phyloP scores from a whole-genome alignment of 2,888 invertebrate genomes.

The Ctena decussata region DNA sequence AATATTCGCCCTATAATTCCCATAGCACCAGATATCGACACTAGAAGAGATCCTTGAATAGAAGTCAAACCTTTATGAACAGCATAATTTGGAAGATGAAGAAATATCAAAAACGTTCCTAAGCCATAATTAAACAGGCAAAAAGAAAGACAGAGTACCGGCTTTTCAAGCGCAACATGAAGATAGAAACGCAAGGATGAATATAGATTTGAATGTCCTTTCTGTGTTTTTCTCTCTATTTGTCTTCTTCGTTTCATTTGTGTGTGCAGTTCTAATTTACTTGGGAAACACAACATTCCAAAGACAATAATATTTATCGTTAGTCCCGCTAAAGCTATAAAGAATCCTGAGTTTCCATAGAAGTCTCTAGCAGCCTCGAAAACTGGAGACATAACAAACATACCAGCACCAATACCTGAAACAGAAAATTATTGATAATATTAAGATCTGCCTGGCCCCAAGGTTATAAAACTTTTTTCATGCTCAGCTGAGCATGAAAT shows the following conservation, averaged over 20 bases:
- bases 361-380: conserved; percentile 45
- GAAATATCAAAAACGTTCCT: conserved; percentile 25
- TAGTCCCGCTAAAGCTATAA: conserved; percentile 48
- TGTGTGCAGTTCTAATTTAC: conserved; percentile 37
- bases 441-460: no score
- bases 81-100: conserved; percentile 45
- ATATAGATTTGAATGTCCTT: background rate
- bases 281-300: conserved; percentile 56
- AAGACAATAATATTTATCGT: conserved; percentile 39
- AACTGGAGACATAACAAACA: conserved; percentile 49
- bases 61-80: conserved; percentile 33
- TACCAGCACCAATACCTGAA: conserved; percentile 51
- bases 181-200: conserved; percentile 9
- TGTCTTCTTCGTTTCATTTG: conserved; percentile 19
- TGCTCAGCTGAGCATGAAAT: no score
- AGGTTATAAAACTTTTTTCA: no score
- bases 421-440: no score
- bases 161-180: conserved; percentile 31
- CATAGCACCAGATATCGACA: conserved; percentile 41
- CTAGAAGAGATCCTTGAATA: conserved; percentile 33
- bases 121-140: conserved; percentile 39
- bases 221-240: background rate
- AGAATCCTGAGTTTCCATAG: conserved; percentile 52
- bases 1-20: conserved; percentile 37
- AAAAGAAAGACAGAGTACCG: conserved; percentile 35